Percentiles rank a stretch among this genome's conserved stretches.
phyloP scores from a whole-genome alignment of 2,113 vertebrate species.

The Lepus timidus region DNA sequence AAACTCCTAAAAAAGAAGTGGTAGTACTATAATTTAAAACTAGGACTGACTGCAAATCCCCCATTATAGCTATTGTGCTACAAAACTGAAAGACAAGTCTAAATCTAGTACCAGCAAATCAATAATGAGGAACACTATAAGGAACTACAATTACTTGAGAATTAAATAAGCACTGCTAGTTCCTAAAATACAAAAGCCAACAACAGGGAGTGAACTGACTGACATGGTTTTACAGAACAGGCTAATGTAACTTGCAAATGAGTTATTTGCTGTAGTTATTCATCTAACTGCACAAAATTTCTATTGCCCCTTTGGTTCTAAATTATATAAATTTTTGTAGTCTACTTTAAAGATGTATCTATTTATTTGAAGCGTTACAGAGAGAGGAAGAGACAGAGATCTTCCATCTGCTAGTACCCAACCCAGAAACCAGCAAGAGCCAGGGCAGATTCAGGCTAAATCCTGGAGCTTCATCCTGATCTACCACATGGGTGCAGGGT shows the following conservation, averaged over 20 bases:
- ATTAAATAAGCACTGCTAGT: neutral
- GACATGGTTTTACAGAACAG: neutral
- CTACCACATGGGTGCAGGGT: no score
- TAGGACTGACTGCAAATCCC: neutral
- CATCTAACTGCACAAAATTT: neutral
- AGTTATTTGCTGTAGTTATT: neutral
- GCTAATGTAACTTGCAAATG: slow-evolving; percentile 13
- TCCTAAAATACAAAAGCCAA: neutral
- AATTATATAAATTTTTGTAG: neutral
- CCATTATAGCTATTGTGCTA: neutral
- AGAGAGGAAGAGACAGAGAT: no score
- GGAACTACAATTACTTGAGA: neutral
- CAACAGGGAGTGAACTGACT: neutral
- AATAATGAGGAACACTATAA: slow-evolving; percentile 27
- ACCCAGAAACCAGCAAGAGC: no score
- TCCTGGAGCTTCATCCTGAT: no score
- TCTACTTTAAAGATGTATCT: neutral
- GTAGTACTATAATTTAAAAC: slow-evolving; percentile 4
- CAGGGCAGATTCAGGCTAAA: no score
- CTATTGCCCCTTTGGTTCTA: neutral
- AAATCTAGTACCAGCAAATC: slow-evolving; percentile 51
- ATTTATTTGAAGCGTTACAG: no score
- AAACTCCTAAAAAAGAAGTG: slow-evolving; percentile 21
- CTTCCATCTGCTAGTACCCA: no score
- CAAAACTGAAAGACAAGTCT: slow-evolving; percentile 22